Evolutionary conservation across 2,888 invertebrate genomes (phyloP).

Genomic region (Protodeltote pygarga): DNA sequence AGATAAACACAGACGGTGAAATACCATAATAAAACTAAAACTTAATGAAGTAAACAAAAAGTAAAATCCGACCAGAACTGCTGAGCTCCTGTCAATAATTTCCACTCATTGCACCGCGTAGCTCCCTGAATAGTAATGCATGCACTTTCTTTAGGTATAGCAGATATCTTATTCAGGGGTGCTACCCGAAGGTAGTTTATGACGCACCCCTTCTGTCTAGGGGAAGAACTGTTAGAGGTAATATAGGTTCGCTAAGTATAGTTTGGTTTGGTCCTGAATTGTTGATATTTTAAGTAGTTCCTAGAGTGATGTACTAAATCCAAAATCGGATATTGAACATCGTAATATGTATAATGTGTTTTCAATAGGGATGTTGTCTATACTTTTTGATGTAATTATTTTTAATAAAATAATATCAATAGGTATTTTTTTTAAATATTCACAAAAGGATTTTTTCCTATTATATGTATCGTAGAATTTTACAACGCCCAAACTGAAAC

Average conservation of each 20-base stretch:
- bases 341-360: too few species aligned
- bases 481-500: too few species aligned
- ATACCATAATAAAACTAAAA: background rate
- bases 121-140: slow-evolving; percentile 54
- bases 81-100: slow-evolving; percentile 11
- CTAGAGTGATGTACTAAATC: too few species aligned
- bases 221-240: background rate
- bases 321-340: too few species aligned
- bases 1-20: background rate
- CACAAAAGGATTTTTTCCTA: too few species aligned
- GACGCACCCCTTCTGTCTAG: slow-evolving; percentile 18
- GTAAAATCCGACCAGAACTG: slow-evolving; percentile 3
- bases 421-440: too few species aligned
- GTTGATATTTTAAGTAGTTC: too few species aligned
- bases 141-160: slow-evolving; percentile 59
- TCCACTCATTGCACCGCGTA: slow-evolving; percentile 32
- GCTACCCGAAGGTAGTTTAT: slow-evolving; percentile 30
- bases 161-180: slow-evolving; percentile 52
- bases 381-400: too few species aligned
- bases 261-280: background rate
- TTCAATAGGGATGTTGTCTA: too few species aligned
- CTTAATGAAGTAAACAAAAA: background rate
- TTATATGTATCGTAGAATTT: too few species aligned
- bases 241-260: background rate
- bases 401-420: too few species aligned